These are phyloP conservation scores for Eubasilissa splendida DNA, from an alignment of 2,888 invertebrate genomes.

Conservation along the genomic window DNA sequence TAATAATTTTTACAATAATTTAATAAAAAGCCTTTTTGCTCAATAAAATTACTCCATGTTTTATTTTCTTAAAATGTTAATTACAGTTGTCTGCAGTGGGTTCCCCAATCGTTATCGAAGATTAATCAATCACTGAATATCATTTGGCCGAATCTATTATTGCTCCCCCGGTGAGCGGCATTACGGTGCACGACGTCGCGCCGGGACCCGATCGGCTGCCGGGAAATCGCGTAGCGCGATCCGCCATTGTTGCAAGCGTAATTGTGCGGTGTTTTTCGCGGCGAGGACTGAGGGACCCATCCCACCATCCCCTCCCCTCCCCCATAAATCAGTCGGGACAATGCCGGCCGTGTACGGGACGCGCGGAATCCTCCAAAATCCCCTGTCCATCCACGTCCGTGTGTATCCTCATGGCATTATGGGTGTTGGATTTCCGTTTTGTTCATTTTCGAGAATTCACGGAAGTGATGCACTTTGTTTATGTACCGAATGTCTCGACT, in stretches of 20 bases:
- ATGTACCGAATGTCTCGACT: no score
- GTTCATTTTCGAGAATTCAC: neutral
- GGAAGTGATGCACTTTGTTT: no score
- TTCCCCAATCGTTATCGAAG: neutral
- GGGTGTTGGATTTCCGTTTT: conserved; percentile 1
- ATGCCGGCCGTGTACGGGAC: neutral
- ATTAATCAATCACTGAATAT: conserved; percentile 8
- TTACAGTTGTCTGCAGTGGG: no score
- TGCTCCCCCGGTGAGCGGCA: neutral
- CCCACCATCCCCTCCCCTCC: neutral
- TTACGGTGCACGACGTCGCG: neutral
- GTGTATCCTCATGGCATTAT: no score
- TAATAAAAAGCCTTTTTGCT: no score
- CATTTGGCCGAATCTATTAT: neutral
- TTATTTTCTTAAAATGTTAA: no score
- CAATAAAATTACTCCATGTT: no score
- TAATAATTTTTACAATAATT: no score
- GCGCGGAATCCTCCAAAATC: conserved; percentile 4
- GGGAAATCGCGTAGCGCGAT: neutral
- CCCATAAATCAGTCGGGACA: conserved; percentile 19
- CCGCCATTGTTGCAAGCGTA: conserved; percentile 23
- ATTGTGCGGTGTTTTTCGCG: conserved; percentile 34
- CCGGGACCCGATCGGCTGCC: neutral
- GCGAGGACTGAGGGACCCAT: neutral
- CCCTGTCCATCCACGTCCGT: neutral